Base-by-base conservation (phyloP, 2,888 invertebrate genomes). In the Lypha dubia region DNA sequence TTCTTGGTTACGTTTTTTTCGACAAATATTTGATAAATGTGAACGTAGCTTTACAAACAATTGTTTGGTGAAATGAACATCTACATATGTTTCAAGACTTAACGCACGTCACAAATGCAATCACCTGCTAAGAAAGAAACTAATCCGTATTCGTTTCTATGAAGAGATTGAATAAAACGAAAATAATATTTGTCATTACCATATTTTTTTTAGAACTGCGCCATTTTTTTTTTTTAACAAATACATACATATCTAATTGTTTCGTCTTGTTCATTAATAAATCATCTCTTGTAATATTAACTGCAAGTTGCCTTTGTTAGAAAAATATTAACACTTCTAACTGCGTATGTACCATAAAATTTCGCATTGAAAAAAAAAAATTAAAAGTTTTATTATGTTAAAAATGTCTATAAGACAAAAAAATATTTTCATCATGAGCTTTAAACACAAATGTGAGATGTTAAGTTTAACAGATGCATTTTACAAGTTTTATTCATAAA, bases 381-480 rank as follows among this genome's bases (percentile, higher is more conserved):
- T 15, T 24, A 17, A 51, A 70, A 53, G 8, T 44, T 63, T 41
- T 56, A 32, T 60, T 51, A 35, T 20, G 17, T 38, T 28, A 56
- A 58, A n/a, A 38, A 17, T 38, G 56, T 82, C 76, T 80, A 17
- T 38, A 63, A 76, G 75, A 76, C 70, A 63, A 41, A 79, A 41
- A 17, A 15, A 68, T 20, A 53, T 63, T 51, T 22, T 46, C 15
- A 24, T 3, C 24, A 35, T 35, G 13, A 71, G 70, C 83, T 75
- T 51, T 60, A 75, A 71, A 44, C 60, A 60, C 35, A 11, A 44
- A 24, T 11, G 20, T 15, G 13, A 41, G 24, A 73, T 5, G 28
- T 63, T 35, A 65, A 67, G 68, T 73, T 81, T 22, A 35, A 81
- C 68, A 75, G 74, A 70, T 63, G 81, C 68, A 81, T 81, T 81